Evolutionary conservation across 1,140 invertebrate species (phyloP).

Genomic region (Meloidogyne chitwoodi): DNA sequence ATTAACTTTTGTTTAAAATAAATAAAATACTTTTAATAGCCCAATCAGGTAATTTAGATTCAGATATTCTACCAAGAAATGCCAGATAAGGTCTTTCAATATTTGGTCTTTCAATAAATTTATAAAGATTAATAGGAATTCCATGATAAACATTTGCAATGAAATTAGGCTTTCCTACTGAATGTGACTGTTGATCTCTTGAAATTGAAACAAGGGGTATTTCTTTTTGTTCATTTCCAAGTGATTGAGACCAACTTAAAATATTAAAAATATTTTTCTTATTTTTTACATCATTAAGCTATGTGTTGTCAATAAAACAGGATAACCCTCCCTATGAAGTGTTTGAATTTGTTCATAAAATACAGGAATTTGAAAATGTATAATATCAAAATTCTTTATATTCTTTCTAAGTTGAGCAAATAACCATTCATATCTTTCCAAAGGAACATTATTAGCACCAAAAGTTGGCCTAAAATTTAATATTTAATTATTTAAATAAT

Average conservation of each 20-base stretch:
- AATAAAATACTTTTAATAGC: constrained; percentile 9
- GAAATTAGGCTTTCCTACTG: not conserved
- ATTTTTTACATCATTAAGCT: not conserved
- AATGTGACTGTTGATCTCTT: constrained; percentile 11
- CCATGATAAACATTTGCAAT: constrained; percentile 21
- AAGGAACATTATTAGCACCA: no score
- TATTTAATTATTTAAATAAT: no score
- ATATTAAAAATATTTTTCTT: no score
- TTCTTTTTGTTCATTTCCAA: not conserved
- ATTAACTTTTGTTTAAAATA: no score
- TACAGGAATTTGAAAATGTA: not conserved
- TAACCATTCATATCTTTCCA: not conserved
- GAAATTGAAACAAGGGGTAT: constrained; percentile 18
- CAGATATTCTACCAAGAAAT: constrained; percentile 12
- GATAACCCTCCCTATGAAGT: no score
- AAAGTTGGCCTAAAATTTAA: no score
- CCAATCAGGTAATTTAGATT: constrained; percentile 3
- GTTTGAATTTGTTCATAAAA: no score
- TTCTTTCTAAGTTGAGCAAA: not conserved
- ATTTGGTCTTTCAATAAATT: constrained; percentile 6
- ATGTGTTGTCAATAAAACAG: no score
- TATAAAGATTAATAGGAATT: not conserved
- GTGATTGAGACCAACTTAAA: no score
- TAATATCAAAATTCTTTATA: constrained; percentile 4
- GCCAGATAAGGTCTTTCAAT: constrained; percentile 20